Percentiles rank a stretch among this genome's conserved stretches.
Conservation (phyloP, 1,140 invertebrate genomes). For the Listronotus oregonensis region DNA sequence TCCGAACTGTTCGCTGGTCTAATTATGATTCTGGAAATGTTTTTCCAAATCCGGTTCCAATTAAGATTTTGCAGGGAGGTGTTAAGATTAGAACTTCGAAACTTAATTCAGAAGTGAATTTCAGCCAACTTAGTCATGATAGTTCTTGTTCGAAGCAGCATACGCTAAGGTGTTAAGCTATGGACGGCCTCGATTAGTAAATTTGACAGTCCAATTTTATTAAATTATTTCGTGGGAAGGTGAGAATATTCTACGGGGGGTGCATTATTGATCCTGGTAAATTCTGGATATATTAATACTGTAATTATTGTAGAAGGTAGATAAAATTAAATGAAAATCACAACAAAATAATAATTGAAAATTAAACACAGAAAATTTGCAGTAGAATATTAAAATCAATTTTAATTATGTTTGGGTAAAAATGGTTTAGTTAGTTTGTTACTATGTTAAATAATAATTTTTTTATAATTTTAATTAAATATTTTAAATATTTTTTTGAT, state of each 20-base stretch:
- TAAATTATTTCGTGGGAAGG: conserved; percentile 2
- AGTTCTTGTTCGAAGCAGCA: conserved; percentile 17
- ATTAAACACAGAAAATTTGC: too few relatives aligned
- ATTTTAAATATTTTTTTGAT: too few relatives aligned
- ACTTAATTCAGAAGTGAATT: conserved; percentile 31
- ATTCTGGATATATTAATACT: too few relatives aligned
- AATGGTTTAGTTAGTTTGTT: too few relatives aligned
- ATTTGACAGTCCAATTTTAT: conserved; percentile 7
- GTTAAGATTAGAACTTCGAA: conserved; percentile 37
- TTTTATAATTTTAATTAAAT: too few relatives aligned
- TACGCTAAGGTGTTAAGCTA: conserved; percentile 23
- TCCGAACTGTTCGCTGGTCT: conserved; percentile 18
- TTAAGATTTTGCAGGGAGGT: conserved; percentile 37
- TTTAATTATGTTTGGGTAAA: too few relatives aligned
- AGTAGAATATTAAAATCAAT: too few relatives aligned
- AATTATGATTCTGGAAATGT: conserved; percentile 34
- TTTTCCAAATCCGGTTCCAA: conserved; percentile 37
- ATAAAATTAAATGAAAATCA: too few relatives aligned
- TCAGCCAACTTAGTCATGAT: conserved; percentile 25
- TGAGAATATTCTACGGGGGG: not conserved
- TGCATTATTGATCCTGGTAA: too few relatives aligned
- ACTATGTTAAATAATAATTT: too few relatives aligned
- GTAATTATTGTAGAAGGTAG: too few relatives aligned
- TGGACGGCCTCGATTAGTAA: conserved; percentile 8
- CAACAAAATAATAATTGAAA: too few relatives aligned